These are phyloP conservation scores for Pongo abelii DNA, from an alignment of 2,113 vertebrate species.

Conservation along the genomic window DNA sequence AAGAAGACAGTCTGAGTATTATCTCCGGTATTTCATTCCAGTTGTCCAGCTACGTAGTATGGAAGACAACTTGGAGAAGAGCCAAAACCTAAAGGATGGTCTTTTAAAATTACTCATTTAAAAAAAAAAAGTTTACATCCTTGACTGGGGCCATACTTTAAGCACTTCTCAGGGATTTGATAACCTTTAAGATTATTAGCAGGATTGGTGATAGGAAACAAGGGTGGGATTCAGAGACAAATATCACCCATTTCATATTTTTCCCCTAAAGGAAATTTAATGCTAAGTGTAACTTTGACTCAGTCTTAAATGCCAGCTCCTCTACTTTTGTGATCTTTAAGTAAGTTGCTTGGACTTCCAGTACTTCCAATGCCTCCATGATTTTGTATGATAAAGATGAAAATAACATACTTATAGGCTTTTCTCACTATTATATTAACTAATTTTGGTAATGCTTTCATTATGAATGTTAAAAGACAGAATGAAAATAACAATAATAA, in stretches of 20 bases:
- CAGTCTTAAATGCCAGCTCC: background rate
- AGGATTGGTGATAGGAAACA: background rate
- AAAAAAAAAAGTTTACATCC: background rate
- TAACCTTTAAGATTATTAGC: background rate
- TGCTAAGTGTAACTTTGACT: background rate
- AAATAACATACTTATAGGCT: background rate
- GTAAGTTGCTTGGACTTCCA: background rate
- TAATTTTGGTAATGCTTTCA: background rate
- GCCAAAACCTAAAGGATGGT: background rate
- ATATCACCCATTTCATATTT: conserved; percentile 3
- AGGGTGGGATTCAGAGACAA: background rate
- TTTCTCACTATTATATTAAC: background rate
- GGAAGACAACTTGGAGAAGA: background rate
- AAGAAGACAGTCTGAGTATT: background rate
- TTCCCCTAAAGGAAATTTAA: conserved; percentile 16
- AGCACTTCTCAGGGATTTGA: background rate
- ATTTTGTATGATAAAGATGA: background rate
- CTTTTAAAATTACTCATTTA: background rate
- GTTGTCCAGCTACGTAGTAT: background rate
- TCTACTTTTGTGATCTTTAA: background rate
- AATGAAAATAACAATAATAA: background rate
- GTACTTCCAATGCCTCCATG: background rate
- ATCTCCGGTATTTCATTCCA: background rate
- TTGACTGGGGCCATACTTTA: background rate
- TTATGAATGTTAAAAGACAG: background rate